Percentiles rank a stretch among this genome's conserved stretches.
These are phyloP conservation scores for Enteromius paludinosus DNA, from an alignment of 2,797 vertebrate species.

Conservation along the genomic window DNA sequence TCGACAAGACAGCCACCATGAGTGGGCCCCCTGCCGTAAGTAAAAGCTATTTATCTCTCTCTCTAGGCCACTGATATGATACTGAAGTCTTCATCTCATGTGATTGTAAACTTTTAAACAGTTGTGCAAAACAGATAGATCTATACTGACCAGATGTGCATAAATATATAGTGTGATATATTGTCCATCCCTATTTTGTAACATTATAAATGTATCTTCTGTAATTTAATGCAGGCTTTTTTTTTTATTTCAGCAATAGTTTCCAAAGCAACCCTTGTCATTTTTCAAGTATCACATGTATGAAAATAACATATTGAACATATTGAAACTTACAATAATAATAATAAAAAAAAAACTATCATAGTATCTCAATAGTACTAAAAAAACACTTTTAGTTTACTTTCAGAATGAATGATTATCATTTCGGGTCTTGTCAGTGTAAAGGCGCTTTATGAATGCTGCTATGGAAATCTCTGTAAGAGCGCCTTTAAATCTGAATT, in stretches of 20 bases:
- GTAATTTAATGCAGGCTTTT: background rate
- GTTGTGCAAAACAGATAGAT: background rate
- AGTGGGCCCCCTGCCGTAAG: background rate
- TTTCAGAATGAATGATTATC: background rate
- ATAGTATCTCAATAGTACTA: background rate
- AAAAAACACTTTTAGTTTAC: background rate
- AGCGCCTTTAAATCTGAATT: slow-evolving; percentile 33
- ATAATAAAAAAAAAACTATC: background rate
- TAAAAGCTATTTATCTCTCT: background rate
- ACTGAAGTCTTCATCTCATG: background rate
- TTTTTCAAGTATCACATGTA: background rate
- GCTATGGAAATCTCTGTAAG: slow-evolving; percentile 4
- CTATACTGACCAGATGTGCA: too few species aligned
- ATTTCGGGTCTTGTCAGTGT: slow-evolving; percentile 6
- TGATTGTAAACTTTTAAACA: background rate
- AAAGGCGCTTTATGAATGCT: slow-evolving; percentile 1
- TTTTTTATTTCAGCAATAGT: background rate
- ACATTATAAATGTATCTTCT: background rate
- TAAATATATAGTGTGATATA: too few species aligned
- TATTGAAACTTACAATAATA: background rate
- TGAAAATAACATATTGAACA: background rate
- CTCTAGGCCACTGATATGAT: background rate
- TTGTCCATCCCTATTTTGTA: background rate
- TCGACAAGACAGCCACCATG: background rate
- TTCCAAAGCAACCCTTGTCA: background rate